phyloP scores from a whole-genome alignment of 2,113 vertebrate species.

The Pseudolaguvia tuberculata region DNA sequence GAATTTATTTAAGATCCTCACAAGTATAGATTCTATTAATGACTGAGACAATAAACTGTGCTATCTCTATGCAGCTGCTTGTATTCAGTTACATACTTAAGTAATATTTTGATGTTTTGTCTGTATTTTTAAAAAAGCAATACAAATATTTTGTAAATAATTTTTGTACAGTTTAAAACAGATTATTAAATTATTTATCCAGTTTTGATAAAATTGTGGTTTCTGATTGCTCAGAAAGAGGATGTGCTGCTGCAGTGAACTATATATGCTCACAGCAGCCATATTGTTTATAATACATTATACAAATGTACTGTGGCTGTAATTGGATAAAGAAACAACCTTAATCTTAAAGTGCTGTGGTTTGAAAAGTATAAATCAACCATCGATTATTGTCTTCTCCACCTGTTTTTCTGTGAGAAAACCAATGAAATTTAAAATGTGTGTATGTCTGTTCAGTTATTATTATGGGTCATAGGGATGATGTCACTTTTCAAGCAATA shows the following conservation, averaged over 20 bases:
- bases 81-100: neutral
- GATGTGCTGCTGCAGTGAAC: neutral
- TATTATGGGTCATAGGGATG: slow-evolving; percentile 26
- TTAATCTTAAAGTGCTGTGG: too few species aligned
- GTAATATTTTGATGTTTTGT: neutral
- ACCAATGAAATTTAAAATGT: neutral
- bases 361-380: too few species aligned
- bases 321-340: too few species aligned
- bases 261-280: too few species aligned
- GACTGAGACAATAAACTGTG: too few species aligned
- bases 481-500: slow-evolving; percentile 39
- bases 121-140: neutral
- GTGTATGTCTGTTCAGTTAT: slow-evolving; percentile 8
- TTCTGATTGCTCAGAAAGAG: neutral
- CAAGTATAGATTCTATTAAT: neutral
- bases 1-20: neutral
- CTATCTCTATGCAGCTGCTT: neutral
- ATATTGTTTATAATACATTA: too few species aligned
- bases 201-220: neutral
- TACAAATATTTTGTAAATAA: too few species aligned
- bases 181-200: neutral
- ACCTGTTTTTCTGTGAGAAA: neutral
- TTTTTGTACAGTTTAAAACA: neutral
- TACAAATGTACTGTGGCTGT: too few species aligned
- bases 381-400: neutral